A percentile compares a stretch with the other conserved stretches of the same genome.
These are phyloP conservation scores for Stramonita haemastoma DNA, from an alignment of 2,888 invertebrate species.

Conservation along the genomic window DNA sequence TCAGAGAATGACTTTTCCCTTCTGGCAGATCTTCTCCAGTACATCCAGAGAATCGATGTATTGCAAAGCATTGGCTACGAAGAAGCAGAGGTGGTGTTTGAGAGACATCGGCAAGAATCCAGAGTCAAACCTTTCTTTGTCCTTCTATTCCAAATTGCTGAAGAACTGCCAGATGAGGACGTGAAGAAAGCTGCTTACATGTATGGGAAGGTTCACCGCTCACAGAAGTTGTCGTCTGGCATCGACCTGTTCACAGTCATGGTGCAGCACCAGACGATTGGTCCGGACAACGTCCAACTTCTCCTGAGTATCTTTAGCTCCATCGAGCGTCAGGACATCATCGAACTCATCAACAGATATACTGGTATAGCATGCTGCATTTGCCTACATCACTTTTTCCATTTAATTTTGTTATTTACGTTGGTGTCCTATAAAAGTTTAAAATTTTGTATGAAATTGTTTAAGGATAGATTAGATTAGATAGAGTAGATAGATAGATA, in stretches of 20 bases:
- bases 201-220: slow-evolving; percentile 44
- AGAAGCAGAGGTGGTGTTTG: not conserved
- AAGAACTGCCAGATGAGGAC: slow-evolving; percentile 44
- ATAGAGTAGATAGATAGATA: too few relatives aligned
- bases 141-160: slow-evolving; percentile 41
- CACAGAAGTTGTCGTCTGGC: slow-evolving; percentile 29
- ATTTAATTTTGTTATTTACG: not conserved
- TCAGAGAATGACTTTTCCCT: slow-evolving; percentile 3
- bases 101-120: too few relatives aligned
- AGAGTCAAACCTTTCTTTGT: slow-evolving; percentile 38
- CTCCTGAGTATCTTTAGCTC: slow-evolving; percentile 18
- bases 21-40: slow-evolving; percentile 40
- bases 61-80: slow-evolving; percentile 25
- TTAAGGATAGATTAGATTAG: too few relatives aligned
- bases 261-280: slow-evolving; percentile 38
- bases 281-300: not conserved
- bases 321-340: slow-evolving; percentile 41
- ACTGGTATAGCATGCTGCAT: slow-evolving; percentile 11
- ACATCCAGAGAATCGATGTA: slow-evolving; percentile 44
- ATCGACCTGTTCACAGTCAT: slow-evolving; percentile 44
- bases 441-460: too few relatives aligned
- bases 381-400: not conserved
- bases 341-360: slow-evolving; percentile 34
- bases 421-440: too few relatives aligned
- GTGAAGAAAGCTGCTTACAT: slow-evolving; percentile 34